Conservation (phyloP, 2,888 invertebrate species). For the Yponomeuta evonymella region DNA sequence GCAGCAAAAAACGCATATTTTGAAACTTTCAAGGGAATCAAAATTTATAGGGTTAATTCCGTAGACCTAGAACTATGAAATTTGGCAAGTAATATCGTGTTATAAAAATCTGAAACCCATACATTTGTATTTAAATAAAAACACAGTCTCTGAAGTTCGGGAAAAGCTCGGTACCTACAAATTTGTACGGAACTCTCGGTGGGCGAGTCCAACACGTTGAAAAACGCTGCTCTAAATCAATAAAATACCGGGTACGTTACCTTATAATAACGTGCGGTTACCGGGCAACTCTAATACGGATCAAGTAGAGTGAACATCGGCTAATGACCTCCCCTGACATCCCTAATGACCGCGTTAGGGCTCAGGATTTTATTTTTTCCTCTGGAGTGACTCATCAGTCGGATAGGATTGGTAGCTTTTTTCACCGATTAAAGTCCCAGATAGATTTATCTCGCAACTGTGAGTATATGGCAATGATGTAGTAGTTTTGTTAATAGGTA, state of each 20-base stretch:
- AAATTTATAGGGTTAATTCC: too few relatives aligned
- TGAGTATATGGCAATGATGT: background rate
- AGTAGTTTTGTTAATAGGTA: background rate
- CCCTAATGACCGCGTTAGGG: conserved; percentile 46
- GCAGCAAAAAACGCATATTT: too few relatives aligned
- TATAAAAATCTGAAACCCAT: too few relatives aligned
- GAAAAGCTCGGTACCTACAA: too few relatives aligned
- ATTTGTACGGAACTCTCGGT: too few relatives aligned
- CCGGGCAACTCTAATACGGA: conserved; percentile 38
- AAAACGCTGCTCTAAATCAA: background rate
- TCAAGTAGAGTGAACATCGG: conserved; percentile 57
- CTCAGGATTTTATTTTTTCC: conserved; percentile 62
- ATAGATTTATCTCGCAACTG: background rate
- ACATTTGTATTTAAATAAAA: too few relatives aligned
- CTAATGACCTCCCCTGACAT: conserved; percentile 63
- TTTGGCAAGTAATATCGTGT: too few relatives aligned
- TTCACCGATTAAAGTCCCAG: background rate
- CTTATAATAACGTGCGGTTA: background rate
- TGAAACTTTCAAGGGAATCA: too few relatives aligned
- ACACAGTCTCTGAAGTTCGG: too few relatives aligned
- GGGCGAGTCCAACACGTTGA: too few relatives aligned
- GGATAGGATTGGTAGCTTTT: conserved; percentile 1
- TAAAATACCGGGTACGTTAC: background rate
- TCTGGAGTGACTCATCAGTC: conserved; percentile 40
- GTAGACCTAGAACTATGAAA: too few relatives aligned